These are phyloP conservation scores for Spongia lamella DNA, from an alignment of 37 sponge, comb jelly and placozoan genomes.

Conservation along the genomic window DNA sequence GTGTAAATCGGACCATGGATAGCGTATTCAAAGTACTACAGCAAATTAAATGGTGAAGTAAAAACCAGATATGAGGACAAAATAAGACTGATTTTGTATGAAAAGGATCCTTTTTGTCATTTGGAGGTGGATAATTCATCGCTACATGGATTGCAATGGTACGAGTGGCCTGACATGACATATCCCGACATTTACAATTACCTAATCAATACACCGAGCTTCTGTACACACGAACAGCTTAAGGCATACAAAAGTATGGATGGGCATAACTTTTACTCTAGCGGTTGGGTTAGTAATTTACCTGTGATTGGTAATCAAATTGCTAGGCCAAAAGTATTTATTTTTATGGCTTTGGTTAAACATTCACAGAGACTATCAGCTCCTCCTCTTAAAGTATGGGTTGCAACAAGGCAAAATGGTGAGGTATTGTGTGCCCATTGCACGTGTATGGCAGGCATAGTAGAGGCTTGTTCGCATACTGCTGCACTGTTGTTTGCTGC, in stretches of 20 bases:
- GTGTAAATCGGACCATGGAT: too few species aligned
- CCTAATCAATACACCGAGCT: too few species aligned
- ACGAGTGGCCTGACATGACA: too few species aligned
- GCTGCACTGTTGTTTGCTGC: slow-evolving; percentile 51
- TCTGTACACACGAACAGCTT: neutral
- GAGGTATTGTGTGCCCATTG: slow-evolving; percentile 53
- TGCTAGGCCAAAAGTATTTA: neutral
- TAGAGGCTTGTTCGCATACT: slow-evolving; percentile 67
- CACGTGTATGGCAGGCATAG: slow-evolving; percentile 60
- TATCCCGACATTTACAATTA: too few species aligned
- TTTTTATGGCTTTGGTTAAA: slow-evolving; percentile 10
- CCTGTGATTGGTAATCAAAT: neutral
- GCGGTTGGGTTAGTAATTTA: slow-evolving; percentile 2
- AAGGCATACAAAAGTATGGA: neutral
- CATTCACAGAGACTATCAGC: slow-evolving; percentile 46
- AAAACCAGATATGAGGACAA: too few species aligned
- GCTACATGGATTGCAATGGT: too few species aligned
- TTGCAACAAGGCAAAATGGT: slow-evolving; percentile 24
- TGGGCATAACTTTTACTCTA: neutral
- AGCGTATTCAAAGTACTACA: too few species aligned
- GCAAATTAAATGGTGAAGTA: too few species aligned
- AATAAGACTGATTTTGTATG: too few species aligned
- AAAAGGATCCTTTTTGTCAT: too few species aligned
- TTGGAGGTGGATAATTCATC: too few species aligned
- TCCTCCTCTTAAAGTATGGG: slow-evolving; percentile 37